Base-by-base conservation (phyloP, 2,113 vertebrate species). In the Odobenus rosmarus region DNA sequence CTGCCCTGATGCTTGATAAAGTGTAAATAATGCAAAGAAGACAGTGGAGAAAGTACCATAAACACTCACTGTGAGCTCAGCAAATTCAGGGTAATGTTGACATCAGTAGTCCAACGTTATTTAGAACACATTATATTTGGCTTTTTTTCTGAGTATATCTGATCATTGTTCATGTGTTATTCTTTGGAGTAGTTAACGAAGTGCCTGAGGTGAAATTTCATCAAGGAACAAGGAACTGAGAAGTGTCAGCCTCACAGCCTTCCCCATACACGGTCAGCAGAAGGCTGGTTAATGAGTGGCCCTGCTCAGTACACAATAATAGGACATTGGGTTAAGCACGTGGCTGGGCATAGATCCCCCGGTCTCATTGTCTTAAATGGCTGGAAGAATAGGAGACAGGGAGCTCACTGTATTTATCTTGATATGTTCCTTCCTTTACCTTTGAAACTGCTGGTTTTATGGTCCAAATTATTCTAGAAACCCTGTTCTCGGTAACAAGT, bases 71-170 rank as follows among this genome's bases (percentile, higher is more conserved):
- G 6, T n/a, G 24, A 15, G 31, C 19, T 28, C 36, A 76, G 74
- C 8, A 76, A 16, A 36, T 77, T 90, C 86, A 39, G 28, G 28
- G 39, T 69, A 51, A 28, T 13, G 46, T 14, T 92, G 59, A 87
- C 51, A 46, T 33, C 36, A 28, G 79, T 9, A 26, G 28, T 59
- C 53, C 18, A 61, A 28, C 39, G 79, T 92, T 80, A 42, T 90
- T 26, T 67, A 74, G 61, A 84, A 64, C 14, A 19, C 49, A 51
- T 0, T 67, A 0, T 8, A 79, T 71, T 90, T 91, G 51, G 26
- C 31, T 96, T 91, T 93, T 19, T 84, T 91, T 83, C 36, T 95
- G 31, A 77, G 81, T 93, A 42, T 94, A 69, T 77, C 42, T 77
- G 21, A 72, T 51, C 39, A 90, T 51, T 71, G n/a, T 51, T 95